Evolutionary conservation across 2,888 invertebrate species (phyloP), one percentile per base, ranked within the genome.

Genomic region (Coronaproctus castanopsis): DNA sequence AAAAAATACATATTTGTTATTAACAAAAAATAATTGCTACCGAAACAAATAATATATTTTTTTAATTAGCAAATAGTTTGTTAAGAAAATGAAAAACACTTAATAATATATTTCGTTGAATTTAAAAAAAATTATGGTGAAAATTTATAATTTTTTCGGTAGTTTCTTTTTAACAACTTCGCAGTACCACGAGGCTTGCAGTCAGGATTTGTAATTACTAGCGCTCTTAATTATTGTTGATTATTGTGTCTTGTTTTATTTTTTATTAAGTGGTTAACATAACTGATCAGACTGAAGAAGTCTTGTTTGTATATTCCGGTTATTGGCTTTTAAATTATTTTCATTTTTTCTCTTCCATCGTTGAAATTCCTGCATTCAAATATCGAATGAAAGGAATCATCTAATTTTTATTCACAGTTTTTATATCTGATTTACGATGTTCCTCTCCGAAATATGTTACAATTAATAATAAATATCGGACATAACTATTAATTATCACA

Each of bases 31-130:
- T n/a, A n/a, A n/a, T n/a, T n/a, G n/a, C n/a, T n/a, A n/a, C n/a
- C n/a, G n/a, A n/a, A n/a, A n/a, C n/a, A n/a, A n/a, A n/a, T n/a
- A n/a, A n/a, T n/a, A n/a, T n/a, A n/a, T n/a, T n/a, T n/a, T n/a
- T n/a, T n/a, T n/a, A n/a, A n/a, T n/a, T n/a, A n/a, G n/a, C n/a
- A n/a, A n/a, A n/a, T n/a, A n/a, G n/a, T n/a, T n/a, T n/a, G n/a
- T n/a, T n/a, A n/a, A n/a, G n/a, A n/a, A n/a, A n/a, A n/a, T 54
- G 54, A 21, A 54, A 54, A 8, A 54, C 54, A 14, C 36, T 36
- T 14, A 36, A 14, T 14, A 36, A 14, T 8, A 36, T 8, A 8
- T 36, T 14, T 36, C 36, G 5, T 5, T 5, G 14, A 5, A 14
- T 5, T 36, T 8, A 5, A 36, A 14, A 14, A 8, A 14, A 36